Percentiles rank a stretch among this genome's conserved stretches.
Evolutionary conservation across 2,888 invertebrate genomes (phyloP).

Genomic region (Drosophila multiciliata): DNA sequence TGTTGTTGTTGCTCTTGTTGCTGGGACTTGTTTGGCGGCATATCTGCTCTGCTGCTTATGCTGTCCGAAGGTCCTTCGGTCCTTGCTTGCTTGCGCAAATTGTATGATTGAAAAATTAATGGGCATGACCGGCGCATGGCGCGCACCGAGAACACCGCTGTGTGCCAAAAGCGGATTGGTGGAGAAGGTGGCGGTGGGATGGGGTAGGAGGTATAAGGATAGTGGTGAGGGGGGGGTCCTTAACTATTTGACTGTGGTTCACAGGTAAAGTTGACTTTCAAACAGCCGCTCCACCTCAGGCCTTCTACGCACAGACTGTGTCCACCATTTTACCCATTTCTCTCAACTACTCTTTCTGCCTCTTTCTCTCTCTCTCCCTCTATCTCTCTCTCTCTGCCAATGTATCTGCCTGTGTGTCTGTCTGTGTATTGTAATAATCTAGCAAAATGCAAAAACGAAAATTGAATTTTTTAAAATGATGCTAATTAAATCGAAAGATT

Average conservation of each 20-base stretch:
- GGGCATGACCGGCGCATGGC: slow-evolving; percentile 58
- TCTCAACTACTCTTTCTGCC: background rate
- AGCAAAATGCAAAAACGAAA: slow-evolving; percentile 66
- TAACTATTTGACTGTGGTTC: slow-evolving; percentile 45
- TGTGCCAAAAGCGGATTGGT: slow-evolving; percentile 1
- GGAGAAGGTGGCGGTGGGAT: background rate
- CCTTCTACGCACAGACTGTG: slow-evolving; percentile 32
- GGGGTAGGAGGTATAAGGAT: background rate
- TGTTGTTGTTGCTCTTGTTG: slow-evolving; percentile 25
- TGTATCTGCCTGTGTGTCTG: slow-evolving; percentile 8
- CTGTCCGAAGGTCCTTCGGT: slow-evolving; percentile 25
- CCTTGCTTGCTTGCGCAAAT: slow-evolving; percentile 61
- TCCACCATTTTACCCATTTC: background rate
- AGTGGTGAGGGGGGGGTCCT: background rate
- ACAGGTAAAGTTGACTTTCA: slow-evolving; percentile 37
- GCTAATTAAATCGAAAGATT: slow-evolving; percentile 76
- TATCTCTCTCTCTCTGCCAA: background rate
- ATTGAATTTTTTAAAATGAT: slow-evolving; percentile 75
- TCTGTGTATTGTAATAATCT: slow-evolving; percentile 57
- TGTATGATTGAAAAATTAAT: slow-evolving; percentile 82
- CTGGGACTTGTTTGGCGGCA: slow-evolving; percentile 30
- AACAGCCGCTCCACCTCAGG: background rate
- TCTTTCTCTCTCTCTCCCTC: background rate
- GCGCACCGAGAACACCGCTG: slow-evolving; percentile 1
- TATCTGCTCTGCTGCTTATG: slow-evolving; percentile 11